Evolutionary conservation across 2,888 invertebrate genomes (phyloP).

Genomic region (Amiota minor): DNA sequence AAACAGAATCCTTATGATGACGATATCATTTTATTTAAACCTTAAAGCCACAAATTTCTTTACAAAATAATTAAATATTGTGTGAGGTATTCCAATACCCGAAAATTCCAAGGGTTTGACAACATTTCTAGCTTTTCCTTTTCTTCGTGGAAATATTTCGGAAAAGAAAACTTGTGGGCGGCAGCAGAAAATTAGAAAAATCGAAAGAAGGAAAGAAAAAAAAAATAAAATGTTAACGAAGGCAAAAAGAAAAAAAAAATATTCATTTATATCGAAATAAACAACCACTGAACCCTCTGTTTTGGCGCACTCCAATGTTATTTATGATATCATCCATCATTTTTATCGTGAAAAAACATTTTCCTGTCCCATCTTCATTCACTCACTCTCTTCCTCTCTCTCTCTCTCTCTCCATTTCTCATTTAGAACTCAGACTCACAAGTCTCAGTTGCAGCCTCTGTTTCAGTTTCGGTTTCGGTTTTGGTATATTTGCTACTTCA

Average conservation of each 20-base stretch:
- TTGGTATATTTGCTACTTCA: conserved; percentile 32
- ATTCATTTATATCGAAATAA: conserved; percentile 73
- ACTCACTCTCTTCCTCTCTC: conserved; percentile 34
- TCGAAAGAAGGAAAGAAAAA: conserved; percentile 23
- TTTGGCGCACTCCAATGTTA: conserved; percentile 72
- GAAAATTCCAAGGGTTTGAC: too few species aligned
- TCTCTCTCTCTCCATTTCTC: conserved; percentile 33
- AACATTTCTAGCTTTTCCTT: too few species aligned
- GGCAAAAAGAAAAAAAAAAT: conserved; percentile 54
- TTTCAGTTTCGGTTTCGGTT: conserved; percentile 41
- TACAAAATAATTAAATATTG: too few species aligned
- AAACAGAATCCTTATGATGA: too few species aligned
- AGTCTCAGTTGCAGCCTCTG: conserved; percentile 28
- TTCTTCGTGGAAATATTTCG: not conserved
- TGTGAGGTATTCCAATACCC: too few species aligned
- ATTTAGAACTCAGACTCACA: not conserved
- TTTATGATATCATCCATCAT: conserved; percentile 75
- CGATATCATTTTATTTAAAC: too few species aligned
- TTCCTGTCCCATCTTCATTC: conserved; percentile 68
- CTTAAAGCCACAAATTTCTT: too few species aligned
- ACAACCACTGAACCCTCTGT: conserved; percentile 73
- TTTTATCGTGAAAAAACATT: conserved; percentile 74
- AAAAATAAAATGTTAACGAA: conserved; percentile 32
- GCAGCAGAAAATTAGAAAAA: conserved; percentile 52
- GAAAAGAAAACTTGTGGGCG: conserved; percentile 45